Percentiles rank a stretch among this genome's conserved stretches.
These are phyloP conservation scores for Periophthalmus modestus DNA, from an alignment of 2,113 vertebrate species.

Conservation along the genomic window DNA sequence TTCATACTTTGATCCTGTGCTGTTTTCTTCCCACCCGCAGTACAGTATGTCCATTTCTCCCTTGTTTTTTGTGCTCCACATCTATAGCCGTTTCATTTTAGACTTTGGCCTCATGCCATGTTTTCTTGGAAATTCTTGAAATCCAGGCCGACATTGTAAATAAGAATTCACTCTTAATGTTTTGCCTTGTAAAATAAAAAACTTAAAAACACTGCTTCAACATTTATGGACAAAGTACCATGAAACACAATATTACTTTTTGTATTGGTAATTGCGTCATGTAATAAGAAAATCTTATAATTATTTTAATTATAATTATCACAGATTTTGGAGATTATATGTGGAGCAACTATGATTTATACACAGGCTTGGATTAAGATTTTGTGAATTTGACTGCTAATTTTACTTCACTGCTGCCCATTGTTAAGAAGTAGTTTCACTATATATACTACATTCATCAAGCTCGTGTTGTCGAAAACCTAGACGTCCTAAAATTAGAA, in stretches of 20 bases:
- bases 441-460: neutral
- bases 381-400: constrained; percentile 8
- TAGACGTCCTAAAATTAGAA: no score
- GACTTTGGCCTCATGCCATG: neutral
- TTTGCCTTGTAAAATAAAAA: neutral
- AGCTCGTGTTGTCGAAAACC: no score
- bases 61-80: neutral
- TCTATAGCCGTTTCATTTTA: neutral
- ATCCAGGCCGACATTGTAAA: neutral
- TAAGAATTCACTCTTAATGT: neutral
- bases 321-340: neutral
- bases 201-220: no score
- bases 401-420: constrained; percentile 19
- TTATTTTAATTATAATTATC: no score
- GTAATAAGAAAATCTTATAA: neutral
- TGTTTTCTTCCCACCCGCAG: constrained; percentile 29
- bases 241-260: neutral
- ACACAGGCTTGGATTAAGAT: neutral
- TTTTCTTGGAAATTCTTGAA: neutral
- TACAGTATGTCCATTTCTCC: constrained; percentile 46
- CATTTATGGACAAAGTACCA: neutral
- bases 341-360: neutral
- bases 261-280: neutral
- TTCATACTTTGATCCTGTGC: constrained; percentile 22
- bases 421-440: neutral